Evolutionary conservation across 1,140 invertebrate genomes (phyloP).

Genomic region (Drosophila rhopaloa): DNA sequence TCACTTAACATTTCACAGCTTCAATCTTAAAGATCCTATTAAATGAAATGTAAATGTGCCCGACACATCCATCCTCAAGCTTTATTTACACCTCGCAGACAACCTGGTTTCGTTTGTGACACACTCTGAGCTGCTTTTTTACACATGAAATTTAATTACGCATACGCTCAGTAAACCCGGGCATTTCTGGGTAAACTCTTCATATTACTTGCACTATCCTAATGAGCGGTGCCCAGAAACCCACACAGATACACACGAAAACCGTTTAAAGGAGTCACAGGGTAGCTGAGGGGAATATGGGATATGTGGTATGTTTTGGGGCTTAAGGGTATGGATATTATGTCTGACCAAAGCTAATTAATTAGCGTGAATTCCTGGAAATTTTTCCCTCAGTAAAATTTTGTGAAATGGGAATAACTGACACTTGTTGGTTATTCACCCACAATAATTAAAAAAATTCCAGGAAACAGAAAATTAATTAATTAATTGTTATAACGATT

Average conservation of each 20-base stretch:
- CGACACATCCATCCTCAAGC: not conserved
- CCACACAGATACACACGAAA: constrained; percentile 10
- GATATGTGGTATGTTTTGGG: not conserved
- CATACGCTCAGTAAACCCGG: constrained; percentile 57
- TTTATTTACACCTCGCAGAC: constrained; percentile 37
- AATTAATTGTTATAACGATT: not conserved
- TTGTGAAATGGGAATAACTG: too few relatives aligned
- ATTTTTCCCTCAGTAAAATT: too few relatives aligned
- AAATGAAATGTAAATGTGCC: constrained; percentile 36
- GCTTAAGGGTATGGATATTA: not conserved
- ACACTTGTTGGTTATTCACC: too few relatives aligned
- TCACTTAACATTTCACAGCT: constrained; percentile 61
- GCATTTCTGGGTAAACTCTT: constrained; percentile 23
- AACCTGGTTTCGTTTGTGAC: constrained; percentile 63
- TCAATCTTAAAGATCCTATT: constrained; percentile 31
- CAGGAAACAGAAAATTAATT: too few relatives aligned
- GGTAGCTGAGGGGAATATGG: not conserved
- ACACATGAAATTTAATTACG: constrained; percentile 71
- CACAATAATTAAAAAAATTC: too few relatives aligned
- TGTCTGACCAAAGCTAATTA: constrained; percentile 1
- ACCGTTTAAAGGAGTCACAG: constrained; percentile 30
- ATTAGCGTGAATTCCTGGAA: not conserved
- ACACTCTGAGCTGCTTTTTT: constrained; percentile 3
- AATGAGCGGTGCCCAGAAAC: constrained; percentile 53
- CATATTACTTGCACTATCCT: constrained; percentile 54